A percentile compares a stretch with the other conserved stretches of the same genome.
Conservation (phyloP, 2,113 vertebrate genomes). For the Dasyornis broadbenti region DNA sequence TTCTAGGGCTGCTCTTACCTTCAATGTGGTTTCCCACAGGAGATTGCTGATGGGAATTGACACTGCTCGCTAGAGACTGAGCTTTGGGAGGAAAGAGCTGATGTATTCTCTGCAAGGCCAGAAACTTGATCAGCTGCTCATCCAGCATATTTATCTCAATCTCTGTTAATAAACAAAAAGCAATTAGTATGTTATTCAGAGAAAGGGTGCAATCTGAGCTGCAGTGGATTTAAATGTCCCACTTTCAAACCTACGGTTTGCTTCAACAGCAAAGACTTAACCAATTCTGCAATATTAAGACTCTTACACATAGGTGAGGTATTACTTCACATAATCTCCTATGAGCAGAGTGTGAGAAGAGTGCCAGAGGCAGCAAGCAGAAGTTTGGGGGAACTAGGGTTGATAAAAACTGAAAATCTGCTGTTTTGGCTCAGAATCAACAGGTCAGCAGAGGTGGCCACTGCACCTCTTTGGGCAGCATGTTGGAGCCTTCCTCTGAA, state of each 20-base stretch:
- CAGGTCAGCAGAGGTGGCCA: background rate
- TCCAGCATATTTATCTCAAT: conserved; percentile 93
- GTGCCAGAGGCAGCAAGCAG: background rate
- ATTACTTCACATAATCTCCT: background rate
- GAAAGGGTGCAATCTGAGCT: background rate
- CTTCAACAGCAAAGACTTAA: background rate
- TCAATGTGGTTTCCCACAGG: conserved; percentile 72
- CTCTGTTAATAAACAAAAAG: conserved; percentile 76
- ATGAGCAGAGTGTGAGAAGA: background rate
- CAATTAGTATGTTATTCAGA: conserved; percentile 12
- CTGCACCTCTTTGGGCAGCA: background rate
- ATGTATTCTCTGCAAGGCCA: conserved; percentile 96
- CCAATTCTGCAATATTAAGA: background rate
- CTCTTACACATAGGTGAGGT: background rate
- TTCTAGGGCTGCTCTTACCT: conserved; percentile 68
- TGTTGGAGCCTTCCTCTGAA: background rate
- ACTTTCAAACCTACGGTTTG: background rate
- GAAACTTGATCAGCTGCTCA: conserved; percentile 88
- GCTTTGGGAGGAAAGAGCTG: conserved; percentile 88
- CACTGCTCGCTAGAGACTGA: conserved; percentile 67
- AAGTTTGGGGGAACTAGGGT: background rate
- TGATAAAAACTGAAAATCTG: background rate
- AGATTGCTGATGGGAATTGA: conserved; percentile 65
- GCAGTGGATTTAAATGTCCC: background rate
- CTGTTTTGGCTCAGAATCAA: background rate